phyloP scores from a whole-genome alignment of 2,113 vertebrate genomes.

The Beaufortia kweichowensis region DNA sequence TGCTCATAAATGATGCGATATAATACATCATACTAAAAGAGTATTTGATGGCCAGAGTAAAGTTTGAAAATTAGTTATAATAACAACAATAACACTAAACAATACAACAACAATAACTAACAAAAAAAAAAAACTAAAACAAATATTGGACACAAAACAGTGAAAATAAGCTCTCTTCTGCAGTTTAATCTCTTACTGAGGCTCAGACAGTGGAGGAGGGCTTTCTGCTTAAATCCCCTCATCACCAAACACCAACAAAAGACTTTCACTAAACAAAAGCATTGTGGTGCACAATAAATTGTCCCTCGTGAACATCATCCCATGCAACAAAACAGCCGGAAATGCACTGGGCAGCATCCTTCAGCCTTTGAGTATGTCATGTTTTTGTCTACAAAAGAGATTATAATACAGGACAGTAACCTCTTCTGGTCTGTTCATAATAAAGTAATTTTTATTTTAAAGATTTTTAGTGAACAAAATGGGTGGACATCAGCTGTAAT shows the following conservation, averaged over 20 bases:
- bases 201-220: background rate
- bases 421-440: no score
- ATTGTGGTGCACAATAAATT: background rate
- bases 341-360: background rate
- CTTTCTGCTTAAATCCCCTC: constrained; percentile 1
- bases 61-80: background rate
- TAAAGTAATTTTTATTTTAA: no score
- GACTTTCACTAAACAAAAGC: background rate
- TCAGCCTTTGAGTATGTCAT: background rate
- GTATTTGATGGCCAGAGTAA: no score
- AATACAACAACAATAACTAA: no score
- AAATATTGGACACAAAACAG: background rate
- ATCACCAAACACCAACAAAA: constrained; percentile 14
- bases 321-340: background rate
- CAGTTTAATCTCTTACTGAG: constrained; percentile 4
- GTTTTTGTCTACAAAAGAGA: no score
- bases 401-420: background rate
- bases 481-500: no score
- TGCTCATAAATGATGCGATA: no score
- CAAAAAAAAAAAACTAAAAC: no score
- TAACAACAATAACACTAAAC: no score
- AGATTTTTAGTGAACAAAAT: no score
- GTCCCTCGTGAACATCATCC: constrained; percentile 1
- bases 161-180: no score
- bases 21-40: no score